A percentile compares a stretch with the other conserved stretches of the same genome.
These are phyloP conservation scores for Silurus aristotelis DNA, from an alignment of 2,797 vertebrate species.

Conservation along the genomic window DNA sequence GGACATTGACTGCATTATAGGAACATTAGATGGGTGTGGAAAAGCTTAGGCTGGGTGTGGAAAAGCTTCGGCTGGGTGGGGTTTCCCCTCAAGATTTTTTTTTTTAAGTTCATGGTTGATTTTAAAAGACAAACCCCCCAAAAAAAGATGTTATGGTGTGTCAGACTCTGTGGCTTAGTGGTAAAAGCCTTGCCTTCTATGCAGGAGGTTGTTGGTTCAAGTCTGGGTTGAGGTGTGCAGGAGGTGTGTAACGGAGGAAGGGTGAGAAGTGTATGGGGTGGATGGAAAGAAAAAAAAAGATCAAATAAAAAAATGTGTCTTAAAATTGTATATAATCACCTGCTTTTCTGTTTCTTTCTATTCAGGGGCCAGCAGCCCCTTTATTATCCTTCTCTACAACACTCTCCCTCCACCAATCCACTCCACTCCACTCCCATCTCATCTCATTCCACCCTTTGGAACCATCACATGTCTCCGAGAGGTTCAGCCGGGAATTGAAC, in stretches of 20 bases:
- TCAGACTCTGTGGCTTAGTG: background rate
- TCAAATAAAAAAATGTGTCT: too few species aligned
- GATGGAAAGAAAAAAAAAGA: background rate
- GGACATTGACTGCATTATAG: too few species aligned
- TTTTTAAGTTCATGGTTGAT: background rate
- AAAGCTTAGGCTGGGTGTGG: too few species aligned
- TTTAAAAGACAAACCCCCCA: background rate
- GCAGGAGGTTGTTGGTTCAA: background rate
- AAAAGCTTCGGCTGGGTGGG: background rate
- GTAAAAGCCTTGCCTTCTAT: background rate
- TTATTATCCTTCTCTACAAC: background rate
- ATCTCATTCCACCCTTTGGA: rapidly evolving
- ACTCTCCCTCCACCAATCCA: too few species aligned
- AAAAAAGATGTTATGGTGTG: rapidly evolving
- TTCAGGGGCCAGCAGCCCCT: background rate
- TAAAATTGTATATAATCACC: background rate
- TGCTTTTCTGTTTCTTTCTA: background rate
- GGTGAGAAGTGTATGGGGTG: background rate
- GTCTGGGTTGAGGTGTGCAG: background rate
- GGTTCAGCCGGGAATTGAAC: background rate
- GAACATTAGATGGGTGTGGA: too few species aligned
- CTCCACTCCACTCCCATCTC: background rate
- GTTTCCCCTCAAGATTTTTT: background rate
- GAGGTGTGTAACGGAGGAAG: background rate
- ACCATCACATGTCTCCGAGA: background rate